These are phyloP conservation scores for Myotis brandtii DNA, from an alignment of 2,113 vertebrate genomes.

Conservation along the genomic window DNA sequence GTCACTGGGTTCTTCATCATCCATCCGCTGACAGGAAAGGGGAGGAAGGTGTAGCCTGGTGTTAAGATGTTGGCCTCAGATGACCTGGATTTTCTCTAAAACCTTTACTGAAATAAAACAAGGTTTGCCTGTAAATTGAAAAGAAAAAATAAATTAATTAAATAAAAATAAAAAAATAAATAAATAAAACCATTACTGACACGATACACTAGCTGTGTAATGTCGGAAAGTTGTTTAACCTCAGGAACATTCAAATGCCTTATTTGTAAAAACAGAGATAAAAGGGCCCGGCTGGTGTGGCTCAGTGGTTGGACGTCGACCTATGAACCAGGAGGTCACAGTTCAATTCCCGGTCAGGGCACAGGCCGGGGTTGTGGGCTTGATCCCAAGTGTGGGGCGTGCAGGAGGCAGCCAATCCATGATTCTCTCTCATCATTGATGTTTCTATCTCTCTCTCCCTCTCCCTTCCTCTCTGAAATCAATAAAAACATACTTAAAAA, in stretches of 20 bases:
- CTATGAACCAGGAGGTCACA: too few species aligned
- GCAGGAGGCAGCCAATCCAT: too few species aligned
- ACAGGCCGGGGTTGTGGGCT: too few species aligned
- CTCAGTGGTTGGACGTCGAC: too few species aligned
- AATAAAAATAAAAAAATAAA: background rate
- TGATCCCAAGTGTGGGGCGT: too few species aligned
- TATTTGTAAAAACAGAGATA: constrained; percentile 9
- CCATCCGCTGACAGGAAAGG: background rate
- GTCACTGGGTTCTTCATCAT: background rate
- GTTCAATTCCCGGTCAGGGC: too few species aligned
- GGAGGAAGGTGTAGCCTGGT: background rate
- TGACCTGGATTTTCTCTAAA: background rate
- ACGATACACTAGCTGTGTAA: background rate
- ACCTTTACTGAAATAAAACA: background rate
- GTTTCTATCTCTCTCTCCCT: too few species aligned
- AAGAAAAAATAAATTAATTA: too few species aligned
- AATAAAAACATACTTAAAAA: too few species aligned
- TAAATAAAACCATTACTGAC: background rate
- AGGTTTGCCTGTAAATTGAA: too few species aligned
- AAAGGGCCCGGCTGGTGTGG: background rate
- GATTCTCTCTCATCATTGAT: too few species aligned
- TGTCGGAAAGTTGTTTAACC: background rate
- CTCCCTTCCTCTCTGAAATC: too few species aligned
- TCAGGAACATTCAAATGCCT: background rate
- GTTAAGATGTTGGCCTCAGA: background rate